Evolutionary conservation across 2,113 vertebrate species (phyloP), one percentile per base, ranked within the genome.

Genomic region (Eublepharis macularius): DNA sequence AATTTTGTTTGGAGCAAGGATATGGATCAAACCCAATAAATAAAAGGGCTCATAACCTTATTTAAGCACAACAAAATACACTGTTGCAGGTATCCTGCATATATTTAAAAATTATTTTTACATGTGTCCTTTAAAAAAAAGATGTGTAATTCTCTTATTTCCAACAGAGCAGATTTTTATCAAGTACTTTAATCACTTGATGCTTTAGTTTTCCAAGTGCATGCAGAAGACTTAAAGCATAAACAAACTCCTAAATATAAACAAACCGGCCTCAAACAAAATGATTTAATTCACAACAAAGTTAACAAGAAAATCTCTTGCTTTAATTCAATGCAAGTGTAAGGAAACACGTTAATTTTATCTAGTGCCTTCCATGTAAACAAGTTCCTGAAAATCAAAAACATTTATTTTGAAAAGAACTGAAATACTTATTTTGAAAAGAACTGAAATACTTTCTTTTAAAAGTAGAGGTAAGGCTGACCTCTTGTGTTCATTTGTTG

Each of bases 401-500:
- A 68, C 36, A 69, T 81, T 69, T 34, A 2, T 49, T 21, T 73
- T 66, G 4, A 13, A 19, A 2, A 3, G 12, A 51, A 60, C 74
- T 6, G 84, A 75, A n/a, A n/a, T 87, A 32, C 3, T 1, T 88
- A n/a, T n/a, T n/a, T 73, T 66, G 4, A 13, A 19, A 2, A 3
- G 12, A 51, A 60, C 74, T 6, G 84, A 75, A n/a, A n/a, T 87
- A 32, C 3, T 1, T 88, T 87, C 34, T 88, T 88, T 86, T 81
- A 88, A 89, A 45, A 91, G 65, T 17, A 90, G 26, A 57, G 83
- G 65, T 66, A 83, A 94, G 82, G 65, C 85, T 92, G 92, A 93
- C 92, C 86, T 91, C 91, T 93, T 91, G 89, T 94, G 87, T 89
- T 70, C 54, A 32, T 79, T 47, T 72, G 83, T 45, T 82, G 81